Percentiles rank a stretch among this genome's conserved stretches.
Evolutionary conservation across 2,888 invertebrate genomes (phyloP).

Genomic region (Halictus ligatus): DNA sequence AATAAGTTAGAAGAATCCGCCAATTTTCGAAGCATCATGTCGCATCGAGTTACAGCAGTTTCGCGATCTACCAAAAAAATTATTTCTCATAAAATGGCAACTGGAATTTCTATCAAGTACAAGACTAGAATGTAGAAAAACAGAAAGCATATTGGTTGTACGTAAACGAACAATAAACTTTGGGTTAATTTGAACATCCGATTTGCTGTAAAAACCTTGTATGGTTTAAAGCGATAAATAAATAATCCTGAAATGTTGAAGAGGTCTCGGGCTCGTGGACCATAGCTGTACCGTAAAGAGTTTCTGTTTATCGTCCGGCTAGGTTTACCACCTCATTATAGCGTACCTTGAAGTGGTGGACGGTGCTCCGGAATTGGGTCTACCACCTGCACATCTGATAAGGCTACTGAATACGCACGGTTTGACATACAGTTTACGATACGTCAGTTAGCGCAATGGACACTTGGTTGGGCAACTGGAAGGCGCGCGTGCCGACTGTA

Average conservation of each 20-base stretch:
- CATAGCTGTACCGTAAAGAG: background rate
- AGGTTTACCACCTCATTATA: background rate
- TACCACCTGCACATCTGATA: background rate
- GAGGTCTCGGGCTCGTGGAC: background rate
- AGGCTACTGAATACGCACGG: background rate
- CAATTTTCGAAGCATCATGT: too few species aligned
- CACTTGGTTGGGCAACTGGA: background rate
- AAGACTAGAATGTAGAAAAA: too few species aligned
- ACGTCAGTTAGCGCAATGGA: constrained; percentile 2
- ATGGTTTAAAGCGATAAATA: too few species aligned
- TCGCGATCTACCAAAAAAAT: too few species aligned
- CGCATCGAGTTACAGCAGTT: too few species aligned
- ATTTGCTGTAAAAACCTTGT: too few species aligned
- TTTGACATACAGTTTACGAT: background rate
- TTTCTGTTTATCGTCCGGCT: background rate
- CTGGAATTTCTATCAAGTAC: too few species aligned
- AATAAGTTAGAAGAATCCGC: too few species aligned
- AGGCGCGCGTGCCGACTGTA: background rate
- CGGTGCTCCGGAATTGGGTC: background rate
- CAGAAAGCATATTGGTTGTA: too few species aligned
- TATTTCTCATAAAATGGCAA: too few species aligned
- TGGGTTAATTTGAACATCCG: too few species aligned
- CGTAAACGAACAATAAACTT: too few species aligned
- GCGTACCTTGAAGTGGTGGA: background rate
- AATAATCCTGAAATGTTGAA: background rate